phyloP scores from a whole-genome alignment of 2,797 vertebrate genomes.

The Passerculus sandwichensis region DNA sequence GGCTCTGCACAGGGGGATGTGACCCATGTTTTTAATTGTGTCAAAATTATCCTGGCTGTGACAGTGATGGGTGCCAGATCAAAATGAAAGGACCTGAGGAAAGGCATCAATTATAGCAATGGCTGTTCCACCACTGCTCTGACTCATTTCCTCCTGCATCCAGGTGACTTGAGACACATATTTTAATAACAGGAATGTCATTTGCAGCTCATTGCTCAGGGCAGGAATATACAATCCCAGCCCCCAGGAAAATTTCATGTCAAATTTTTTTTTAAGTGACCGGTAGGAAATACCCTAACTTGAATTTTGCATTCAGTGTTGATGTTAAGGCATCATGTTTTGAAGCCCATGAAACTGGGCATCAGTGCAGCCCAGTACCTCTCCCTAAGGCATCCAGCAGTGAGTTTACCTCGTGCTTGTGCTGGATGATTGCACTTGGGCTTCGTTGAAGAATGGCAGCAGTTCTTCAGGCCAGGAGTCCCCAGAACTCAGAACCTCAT shows the following conservation, averaged over 20 bases:
- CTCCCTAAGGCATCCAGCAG: not conserved
- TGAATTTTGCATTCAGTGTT: not conserved
- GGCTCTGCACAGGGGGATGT: not conserved
- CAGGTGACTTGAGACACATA: not conserved
- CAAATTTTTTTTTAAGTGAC: not conserved
- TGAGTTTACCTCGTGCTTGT: fast-evolving
- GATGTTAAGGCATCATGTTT: not conserved
- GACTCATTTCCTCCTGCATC: not conserved
- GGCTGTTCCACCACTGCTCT: not conserved
- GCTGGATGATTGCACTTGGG: not conserved
- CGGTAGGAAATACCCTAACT: not conserved
- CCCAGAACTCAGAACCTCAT: not conserved
- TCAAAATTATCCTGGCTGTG: not conserved
- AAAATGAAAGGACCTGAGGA: not conserved
- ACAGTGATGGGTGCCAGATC: not conserved
- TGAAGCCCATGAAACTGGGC: not conserved
- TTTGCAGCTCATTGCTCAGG: not conserved
- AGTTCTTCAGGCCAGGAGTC: not conserved
- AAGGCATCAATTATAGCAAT: not conserved
- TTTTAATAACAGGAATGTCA: not conserved
- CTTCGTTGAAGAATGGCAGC: not conserved
- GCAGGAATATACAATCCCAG: not conserved
- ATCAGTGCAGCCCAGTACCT: not conserved
- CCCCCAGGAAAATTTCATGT: not conserved
- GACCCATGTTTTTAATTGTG: not conserved